Evolutionary conservation across 2,113 vertebrate genomes (phyloP).

Genomic region (Xenopus tropicalis): UCB_Xtro_10.0 CM004450.2:54295501-54296000

Average conservation of each 20-base stretch:
- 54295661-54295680: conserved; percentile 30
- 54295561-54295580: neutral
- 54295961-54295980: too few relatives aligned
- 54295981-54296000: too few relatives aligned
- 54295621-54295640: neutral
- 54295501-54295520: neutral
- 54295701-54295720: conserved; percentile 37
- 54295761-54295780: conserved; percentile 15
- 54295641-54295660: conserved; percentile 31
- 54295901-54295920: too few relatives aligned
- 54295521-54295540: neutral
- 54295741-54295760: conserved; percentile 37
- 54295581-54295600: neutral
- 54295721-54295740: conserved; percentile 28
- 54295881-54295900: too few relatives aligned
- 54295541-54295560: neutral
- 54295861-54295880: too few relatives aligned
- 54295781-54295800: conserved; percentile 19
- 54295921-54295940: too few relatives aligned
- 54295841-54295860: neutral
- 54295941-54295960: too few relatives aligned
- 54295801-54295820: conserved; percentile 18
- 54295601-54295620: neutral
- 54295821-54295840: neutral
- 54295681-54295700: conserved; percentile 40